phyloP scores from a whole-genome alignment of 2,888 invertebrate species.

The Watsonalla binaria region DNA sequence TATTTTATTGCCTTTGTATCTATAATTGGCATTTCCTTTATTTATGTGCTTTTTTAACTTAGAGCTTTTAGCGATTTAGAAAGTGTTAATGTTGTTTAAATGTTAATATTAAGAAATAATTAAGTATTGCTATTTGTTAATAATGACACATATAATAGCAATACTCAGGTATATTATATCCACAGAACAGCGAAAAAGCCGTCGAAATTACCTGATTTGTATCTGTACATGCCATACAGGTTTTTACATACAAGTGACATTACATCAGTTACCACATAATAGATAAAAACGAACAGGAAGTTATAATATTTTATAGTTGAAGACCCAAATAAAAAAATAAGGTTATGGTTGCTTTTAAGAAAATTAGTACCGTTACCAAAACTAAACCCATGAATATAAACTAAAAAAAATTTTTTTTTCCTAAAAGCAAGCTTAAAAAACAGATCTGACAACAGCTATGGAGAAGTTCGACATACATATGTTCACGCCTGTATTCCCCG shows the following conservation, averaged over 20 bases:
- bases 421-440: too few relatives aligned
- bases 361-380: too few relatives aligned
- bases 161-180: not conserved
- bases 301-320: conserved; percentile 13
- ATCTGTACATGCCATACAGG: conserved; percentile 53
- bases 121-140: not conserved
- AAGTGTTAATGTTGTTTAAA: conserved; percentile 25
- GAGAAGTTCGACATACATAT: too few relatives aligned
- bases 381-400: too few relatives aligned
- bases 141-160: conserved; percentile 5
- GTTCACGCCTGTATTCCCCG: too few relatives aligned
- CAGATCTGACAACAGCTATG: too few relatives aligned
- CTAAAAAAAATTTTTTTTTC: too few relatives aligned
- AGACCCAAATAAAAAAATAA: not conserved
- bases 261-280: conserved; percentile 20
- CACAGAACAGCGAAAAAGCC: conserved; percentile 43
- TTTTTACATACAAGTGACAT: conserved; percentile 41
- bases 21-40: conserved; percentile 10
- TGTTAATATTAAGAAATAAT: conserved; percentile 12
- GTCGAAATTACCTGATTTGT: conserved; percentile 45
- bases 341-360: too few relatives aligned
- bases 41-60: conserved; percentile 36
- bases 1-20: conserved; percentile 11
- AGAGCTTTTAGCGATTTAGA: conserved; percentile 31
- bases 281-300: conserved; percentile 23